Evolutionary conservation across 2,113 vertebrate genomes (phyloP), one percentile per base, ranked within the genome.

Genomic region (Rhabdornis inornatus): DNA sequence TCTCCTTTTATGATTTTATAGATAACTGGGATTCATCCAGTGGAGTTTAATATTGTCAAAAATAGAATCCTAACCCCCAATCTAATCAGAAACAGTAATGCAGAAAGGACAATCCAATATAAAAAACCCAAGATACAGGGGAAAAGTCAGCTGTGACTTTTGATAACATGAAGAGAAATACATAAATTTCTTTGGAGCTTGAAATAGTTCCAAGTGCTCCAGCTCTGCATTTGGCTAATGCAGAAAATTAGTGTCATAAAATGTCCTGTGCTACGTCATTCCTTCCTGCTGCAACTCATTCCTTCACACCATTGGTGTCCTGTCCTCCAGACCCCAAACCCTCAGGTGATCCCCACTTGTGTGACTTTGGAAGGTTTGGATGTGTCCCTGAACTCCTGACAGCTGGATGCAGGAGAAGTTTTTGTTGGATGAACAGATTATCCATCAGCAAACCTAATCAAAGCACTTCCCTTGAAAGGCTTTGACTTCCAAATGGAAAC

Each of bases 11-110:
- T 83, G 84, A 94, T 86, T 95, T 95, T 89, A 91, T 31, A 94
- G 95, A 94, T 95, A 96, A 89, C 52, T 55, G 70, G 71, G 60
- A 86, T 90, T 89, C 82, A 60, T 80, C 87, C 75, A 94, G 49
- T 40, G 89, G 61, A 76, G 74, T 89, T 95, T 92, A 89, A 89
- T 92, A 57, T 63, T 79, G 78, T 72, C 56, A 89, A 89, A 94
- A 95, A 87, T 64, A 87, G 69, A 87, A 57, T 74, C 89, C 45
- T 65, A 88, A 56, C 55, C 23, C 39, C 30, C 7, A 10, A 40
- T 69, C 35, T 74, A 79, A 83, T 76, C 74, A 91, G 79, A 74
- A 93, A 83, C 31, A 78, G 50, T 33, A 85, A 87, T 74, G 47
- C 56, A 78, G 83, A 81, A 95, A 92, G 39, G 70, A 63, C 28